phyloP scores from a whole-genome alignment of 2,113 vertebrate species.

The Ceyx melanurus region DNA sequence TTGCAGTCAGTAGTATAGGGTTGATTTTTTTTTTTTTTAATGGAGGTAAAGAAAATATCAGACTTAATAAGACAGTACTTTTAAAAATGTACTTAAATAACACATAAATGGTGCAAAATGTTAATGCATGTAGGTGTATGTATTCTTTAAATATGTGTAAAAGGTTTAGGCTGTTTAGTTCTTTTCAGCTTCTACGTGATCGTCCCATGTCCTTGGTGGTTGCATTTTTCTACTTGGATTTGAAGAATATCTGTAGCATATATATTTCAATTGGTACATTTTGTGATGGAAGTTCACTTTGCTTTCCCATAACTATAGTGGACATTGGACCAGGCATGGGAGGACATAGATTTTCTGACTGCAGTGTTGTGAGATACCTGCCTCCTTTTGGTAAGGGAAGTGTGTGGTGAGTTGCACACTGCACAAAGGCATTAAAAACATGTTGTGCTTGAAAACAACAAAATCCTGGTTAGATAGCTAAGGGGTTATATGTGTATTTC shows the following conservation, averaged over 20 bases:
- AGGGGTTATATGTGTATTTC: slow-evolving; percentile 21
- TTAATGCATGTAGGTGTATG: background rate
- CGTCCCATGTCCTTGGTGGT: background rate
- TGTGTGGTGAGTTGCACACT: background rate
- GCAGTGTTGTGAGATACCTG: background rate
- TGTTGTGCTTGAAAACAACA: background rate
- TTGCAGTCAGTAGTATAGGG: background rate
- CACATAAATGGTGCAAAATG: background rate
- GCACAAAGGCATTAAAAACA: slow-evolving; percentile 26
- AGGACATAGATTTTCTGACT: background rate
- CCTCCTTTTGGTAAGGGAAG: background rate
- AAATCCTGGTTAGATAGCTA: background rate
- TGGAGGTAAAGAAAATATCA: background rate
- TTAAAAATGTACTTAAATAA: background rate
- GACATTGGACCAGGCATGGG: background rate
- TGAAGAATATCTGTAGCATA: background rate
- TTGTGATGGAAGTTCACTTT: background rate
- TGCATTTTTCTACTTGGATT: background rate
- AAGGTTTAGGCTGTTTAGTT: background rate
- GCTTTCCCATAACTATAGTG: background rate
- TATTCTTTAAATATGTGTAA: background rate
- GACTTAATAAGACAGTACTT: background rate
- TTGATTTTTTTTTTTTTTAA: background rate
- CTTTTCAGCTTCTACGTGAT: background rate
- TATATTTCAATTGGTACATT: background rate